Evolutionary conservation across 2,797 vertebrate genomes (phyloP).

Genomic region (Schizothorax lantsangensis): DNA sequence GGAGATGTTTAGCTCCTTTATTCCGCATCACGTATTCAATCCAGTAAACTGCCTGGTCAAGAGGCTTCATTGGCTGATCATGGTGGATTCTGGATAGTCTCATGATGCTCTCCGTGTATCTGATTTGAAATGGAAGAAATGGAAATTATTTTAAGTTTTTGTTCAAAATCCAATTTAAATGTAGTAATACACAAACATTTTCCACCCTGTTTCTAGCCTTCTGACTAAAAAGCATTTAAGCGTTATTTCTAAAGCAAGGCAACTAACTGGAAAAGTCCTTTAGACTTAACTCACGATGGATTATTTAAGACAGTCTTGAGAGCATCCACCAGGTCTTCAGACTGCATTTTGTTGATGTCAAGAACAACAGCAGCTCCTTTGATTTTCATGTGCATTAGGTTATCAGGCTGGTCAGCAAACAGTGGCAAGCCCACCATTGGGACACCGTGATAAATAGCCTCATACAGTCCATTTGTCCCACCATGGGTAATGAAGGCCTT

Average conservation of each 20-base stretch:
- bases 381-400: conserved; percentile 59
- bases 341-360: conserved; percentile 13
- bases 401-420: conserved; percentile 84
- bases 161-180: too few species aligned
- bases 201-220: too few species aligned
- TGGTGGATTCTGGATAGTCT: conserved; percentile 74
- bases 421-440: conserved; percentile 87
- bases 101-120: conserved; percentile 77
- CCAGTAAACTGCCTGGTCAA: conserved; percentile 77
- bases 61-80: conserved; percentile 73
- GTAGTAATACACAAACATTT: too few species aligned
- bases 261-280: too few species aligned
- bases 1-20: conserved; percentile 76
- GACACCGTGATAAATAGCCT: conserved; percentile 86
- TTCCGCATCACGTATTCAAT: conserved; percentile 79
- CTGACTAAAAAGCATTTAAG: too few species aligned
- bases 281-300: background rate
- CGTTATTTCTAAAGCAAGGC: too few species aligned
- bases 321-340: conserved; percentile 15
- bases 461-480: conserved; percentile 88
- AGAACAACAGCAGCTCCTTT: conserved; percentile 30
- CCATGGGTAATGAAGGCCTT: conserved; percentile 79
- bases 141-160: background rate
- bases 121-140: conserved; percentile 45
- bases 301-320: conserved; percentile 14